Base-by-base conservation (phyloP, 1,140 invertebrate species). In the Nomia melanderi region DNA sequence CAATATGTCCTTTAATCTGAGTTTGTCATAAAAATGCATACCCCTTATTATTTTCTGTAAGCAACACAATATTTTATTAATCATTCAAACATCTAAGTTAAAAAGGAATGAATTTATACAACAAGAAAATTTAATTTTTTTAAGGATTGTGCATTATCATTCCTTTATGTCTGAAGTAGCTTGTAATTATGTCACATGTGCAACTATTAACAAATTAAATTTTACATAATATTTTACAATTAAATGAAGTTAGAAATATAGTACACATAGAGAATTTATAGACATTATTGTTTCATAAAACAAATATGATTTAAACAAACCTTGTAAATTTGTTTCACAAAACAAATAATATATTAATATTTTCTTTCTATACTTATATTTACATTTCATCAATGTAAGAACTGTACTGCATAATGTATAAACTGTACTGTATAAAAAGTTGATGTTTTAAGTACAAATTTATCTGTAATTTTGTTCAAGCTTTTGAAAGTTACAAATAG, bases 21-120 rank as follows among this genome's bases (percentile, higher is more conserved):
- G 27, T 44, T 76, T 59, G 69, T 44, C 65, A 76, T 29, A 7
- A 47, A 25, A 57, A 69, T 53, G 8, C 44, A 64, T 73, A 29
- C 17, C 20, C 59, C 56, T 36, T 57, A 14, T 23, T 33, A 33
- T 2, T 36, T 3, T 56, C 11, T 31, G 7, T 20, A 75, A 44
- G 56, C 27, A 36, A 65, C 41, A 44, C 2, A 44, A 44, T 14
- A 4, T 44, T 44, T 4, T 44, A 4, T 20, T 44, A 17, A 44
- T 41, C 17, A 41, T 41, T 14, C 39, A 41, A 11, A 41, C 12
- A 14, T 1, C 0, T 41, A 4, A 14, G 17, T 41, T 14, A n/a
- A n/a, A 17, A 47, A 36, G 8, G 5, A 47, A 20, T n/a, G 17
- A 47, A 47, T 47, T 47, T 47, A 20, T 47, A 47, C 20, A n/a